A percentile compares a stretch with the other conserved stretches of the same genome.
phyloP scores from a whole-genome alignment of 2,797 vertebrate genomes.

The Trichosurus vulpecula region DNA sequence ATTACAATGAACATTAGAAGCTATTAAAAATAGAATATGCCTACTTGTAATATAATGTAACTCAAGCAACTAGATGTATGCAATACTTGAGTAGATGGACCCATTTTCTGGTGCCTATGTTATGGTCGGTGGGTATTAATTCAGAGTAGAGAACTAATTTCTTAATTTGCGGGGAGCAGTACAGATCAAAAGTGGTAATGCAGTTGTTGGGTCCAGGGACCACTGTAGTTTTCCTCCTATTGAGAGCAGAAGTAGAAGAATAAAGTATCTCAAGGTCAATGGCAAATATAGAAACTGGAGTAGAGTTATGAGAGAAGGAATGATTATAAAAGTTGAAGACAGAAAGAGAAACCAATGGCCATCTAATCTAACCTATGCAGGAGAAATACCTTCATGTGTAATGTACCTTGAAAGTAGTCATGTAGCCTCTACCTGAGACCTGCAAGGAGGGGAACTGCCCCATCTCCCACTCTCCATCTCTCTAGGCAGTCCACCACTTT shows the following conservation, averaged over 20 bases:
- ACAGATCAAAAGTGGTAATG: neutral
- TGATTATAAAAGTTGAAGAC: neutral
- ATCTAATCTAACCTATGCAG: neutral
- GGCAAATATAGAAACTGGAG: neutral
- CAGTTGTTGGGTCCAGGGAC: neutral
- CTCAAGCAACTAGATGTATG: neutral
- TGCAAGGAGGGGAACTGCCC: too few relatives aligned
- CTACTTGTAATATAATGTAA: neutral
- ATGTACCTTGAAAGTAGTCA: neutral
- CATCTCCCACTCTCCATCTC: neutral
- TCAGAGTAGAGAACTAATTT: neutral
- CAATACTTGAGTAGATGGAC: neutral
- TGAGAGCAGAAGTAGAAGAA: neutral
- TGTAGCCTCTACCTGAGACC: neutral
- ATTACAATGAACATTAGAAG: neutral
- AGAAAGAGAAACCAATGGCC: neutral
- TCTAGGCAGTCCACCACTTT: neutral
- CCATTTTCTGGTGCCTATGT: neutral
- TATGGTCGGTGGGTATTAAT: neutral
- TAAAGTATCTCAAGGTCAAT: neutral
- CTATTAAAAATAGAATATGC: neutral
- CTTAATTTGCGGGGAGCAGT: neutral
- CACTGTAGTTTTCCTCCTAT: neutral
- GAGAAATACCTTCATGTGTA: neutral
- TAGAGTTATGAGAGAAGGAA: neutral